Base-by-base conservation (phyloP, 2,113 vertebrate species). In the Abramis brama region DNA sequence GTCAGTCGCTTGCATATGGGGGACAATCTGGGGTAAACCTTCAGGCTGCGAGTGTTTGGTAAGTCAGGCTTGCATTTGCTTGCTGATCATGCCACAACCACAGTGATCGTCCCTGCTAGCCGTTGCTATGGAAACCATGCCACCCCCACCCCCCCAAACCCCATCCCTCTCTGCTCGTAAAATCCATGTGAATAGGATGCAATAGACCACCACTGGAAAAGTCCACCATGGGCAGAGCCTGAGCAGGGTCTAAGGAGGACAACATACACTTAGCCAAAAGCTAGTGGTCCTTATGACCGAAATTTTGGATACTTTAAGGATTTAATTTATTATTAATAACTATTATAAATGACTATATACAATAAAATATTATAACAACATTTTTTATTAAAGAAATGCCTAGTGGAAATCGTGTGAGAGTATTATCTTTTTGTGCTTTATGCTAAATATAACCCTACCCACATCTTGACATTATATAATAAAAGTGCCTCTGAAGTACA, bases 71-170 rank as follows among this genome's bases (percentile, higher is more conserved):
- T 70, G 79, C 86, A 87, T 86, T 89, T 77, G 88, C 85, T 85
- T 87, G 84, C 88, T 12, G 78, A 86, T 83, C 87, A 89, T 60
- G 87, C 85, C 76, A 82, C 55, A 74, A 75, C 82, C 88, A 82
- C 89, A 86, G 78, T 39, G 81, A 85, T 84, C 71, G 78, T 87
- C 33, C 73, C 81, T 45, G 78, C 86, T 74, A 82, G 66, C 74
- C 50, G 86, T 88, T 86, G 30, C 86, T 68, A 88, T 88, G 85
- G 88, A 88, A 84, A 90, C 86, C 77, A 71, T 43, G 21, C 75
- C 82, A 55, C 45, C 76, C 82, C n/a, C n/a, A n/a, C n/a, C 75
- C 73, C 62, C 33, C 74, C 21, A 52, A 33, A 83, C 52, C 64
- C 55, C 13, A 60, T 79, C 73, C 73, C 78, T 70, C 76, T 64